These are phyloP conservation scores for Hipparchia semele DNA, from an alignment of 2,888 invertebrate species.

Conservation along the genomic window DNA sequence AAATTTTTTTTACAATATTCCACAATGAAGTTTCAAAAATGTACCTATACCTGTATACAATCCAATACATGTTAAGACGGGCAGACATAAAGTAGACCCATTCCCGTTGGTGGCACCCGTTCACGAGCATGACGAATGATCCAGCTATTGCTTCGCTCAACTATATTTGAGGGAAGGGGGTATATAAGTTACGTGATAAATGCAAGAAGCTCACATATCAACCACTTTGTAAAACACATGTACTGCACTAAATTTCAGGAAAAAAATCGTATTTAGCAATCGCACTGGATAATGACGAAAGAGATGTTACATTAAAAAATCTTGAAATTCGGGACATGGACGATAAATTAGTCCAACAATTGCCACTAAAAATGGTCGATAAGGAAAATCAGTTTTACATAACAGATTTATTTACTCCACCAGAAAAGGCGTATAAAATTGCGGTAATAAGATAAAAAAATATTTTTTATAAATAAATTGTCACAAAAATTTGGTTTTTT, in stretches of 20 bases:
- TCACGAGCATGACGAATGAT: no score
- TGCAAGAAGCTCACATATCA: no score
- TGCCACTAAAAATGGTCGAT: constrained; percentile 46
- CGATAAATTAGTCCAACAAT: constrained; percentile 43
- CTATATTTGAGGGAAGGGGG: no score
- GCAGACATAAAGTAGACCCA: no score
- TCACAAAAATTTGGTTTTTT: background rate
- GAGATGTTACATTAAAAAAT: constrained; percentile 46
- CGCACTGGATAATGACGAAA: constrained; percentile 47
- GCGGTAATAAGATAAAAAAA: constrained; percentile 42
- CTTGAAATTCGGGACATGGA: constrained; percentile 51
- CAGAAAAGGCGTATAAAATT: constrained; percentile 53
- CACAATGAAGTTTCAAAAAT: no score
- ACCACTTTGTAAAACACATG: no score
- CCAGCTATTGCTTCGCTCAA: no score
- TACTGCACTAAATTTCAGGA: constrained; percentile 46
- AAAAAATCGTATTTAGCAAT: constrained; percentile 52
- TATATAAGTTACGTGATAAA: no score
- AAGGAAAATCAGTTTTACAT: constrained; percentile 51
- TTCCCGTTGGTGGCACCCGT: no score
- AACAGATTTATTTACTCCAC: constrained; percentile 48
- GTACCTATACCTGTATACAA: no score
- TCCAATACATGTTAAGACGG: no score
- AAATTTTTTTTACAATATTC: no score
- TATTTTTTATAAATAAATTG: background rate